Base-by-base conservation (phyloP, 2,888 invertebrate genomes). In the Empis stercorea region DNA sequence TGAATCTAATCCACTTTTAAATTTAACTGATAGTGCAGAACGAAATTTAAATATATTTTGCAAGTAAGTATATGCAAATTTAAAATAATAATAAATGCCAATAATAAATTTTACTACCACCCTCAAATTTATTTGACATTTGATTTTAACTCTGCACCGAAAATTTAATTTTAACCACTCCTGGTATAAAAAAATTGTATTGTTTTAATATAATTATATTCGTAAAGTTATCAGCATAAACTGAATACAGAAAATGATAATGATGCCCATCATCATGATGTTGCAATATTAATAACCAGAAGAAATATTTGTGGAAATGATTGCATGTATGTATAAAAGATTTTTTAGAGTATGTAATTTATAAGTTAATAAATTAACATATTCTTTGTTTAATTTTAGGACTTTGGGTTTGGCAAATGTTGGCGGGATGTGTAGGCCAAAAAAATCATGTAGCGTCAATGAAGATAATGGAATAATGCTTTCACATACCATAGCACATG, bases 391-490 rank as follows among this genome's bases (percentile, higher is more conserved):
- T 46, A n/a, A 46, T 47, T 40, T 34, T 72, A 81, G 81, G 63
- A 87, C 91, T 2, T 72, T 91, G 58, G 92, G 92, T 27, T 79
- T 93, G 59, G 91, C 92, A 30, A 88, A 87, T 70, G 86, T 92
- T 54, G 85, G 85, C 1, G 87, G 89, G 44, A 87, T 92, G 81
- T 92, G 92, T 68, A 84, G 85, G 62, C 80, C 84, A 6, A 79
- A 81, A 58, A 77, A 83, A 55, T 87, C 88, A 61, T 92, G 91
- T 65, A 88, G 85, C 61, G 86, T 93, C 60, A 91, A 88, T 65
- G 89, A 92, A 68, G 92, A 92, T 72, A 86, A 84, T 63, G 92
- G 92, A 53, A 83, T 92, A 55, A 81, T 86, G 63, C 73, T 91
- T 48, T 89, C 91, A 23, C 85, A 88, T 71, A 91, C 91, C 53